Conservation (phyloP, 2,888 invertebrate species). For the Drosophila ezoana region DNA sequence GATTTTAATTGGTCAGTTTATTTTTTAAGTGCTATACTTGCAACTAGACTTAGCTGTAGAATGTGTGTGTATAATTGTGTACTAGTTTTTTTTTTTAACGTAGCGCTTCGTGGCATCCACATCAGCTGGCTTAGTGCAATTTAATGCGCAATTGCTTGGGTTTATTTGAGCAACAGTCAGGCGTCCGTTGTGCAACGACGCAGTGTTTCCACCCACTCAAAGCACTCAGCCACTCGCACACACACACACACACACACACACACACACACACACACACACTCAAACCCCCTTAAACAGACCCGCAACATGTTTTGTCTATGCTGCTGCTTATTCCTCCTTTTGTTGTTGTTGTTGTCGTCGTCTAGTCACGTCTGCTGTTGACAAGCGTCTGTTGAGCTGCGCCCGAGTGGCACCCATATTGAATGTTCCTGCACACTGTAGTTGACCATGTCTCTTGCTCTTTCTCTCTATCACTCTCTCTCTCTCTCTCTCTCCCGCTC, state of each 20-base stretch:
- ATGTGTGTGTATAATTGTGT: neutral
- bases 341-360: conserved; percentile 56
- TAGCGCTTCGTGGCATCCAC: conserved; percentile 26
- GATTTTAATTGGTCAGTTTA: too few relatives aligned
- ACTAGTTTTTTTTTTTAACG: neutral
- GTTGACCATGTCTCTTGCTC: conserved; percentile 2
- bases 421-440: conserved; percentile 54
- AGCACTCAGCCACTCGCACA: conserved; percentile 8
- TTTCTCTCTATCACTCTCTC: neutral
- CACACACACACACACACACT: conserved; percentile 11
- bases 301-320: conserved; percentile 63
- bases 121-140: conserved; percentile 66
- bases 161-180: conserved; percentile 58
- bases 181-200: conserved; percentile 20
- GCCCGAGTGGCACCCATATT: conserved; percentile 64
- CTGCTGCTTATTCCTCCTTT: conserved; percentile 29
- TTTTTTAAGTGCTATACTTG: neutral
- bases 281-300: conserved; percentile 26
- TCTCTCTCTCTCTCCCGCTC: neutral
- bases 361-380: conserved; percentile 78
- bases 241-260: conserved; percentile 10
- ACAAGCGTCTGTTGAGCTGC: conserved; percentile 73
- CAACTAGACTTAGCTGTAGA: neutral
- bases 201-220: conserved; percentile 16
- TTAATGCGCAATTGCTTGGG: conserved; percentile 72